These are phyloP conservation scores for Aphrocallistes beatrix DNA, from an alignment of 37 sponge, comb jelly and placozoan genomes.

Conservation along the genomic window DNA sequence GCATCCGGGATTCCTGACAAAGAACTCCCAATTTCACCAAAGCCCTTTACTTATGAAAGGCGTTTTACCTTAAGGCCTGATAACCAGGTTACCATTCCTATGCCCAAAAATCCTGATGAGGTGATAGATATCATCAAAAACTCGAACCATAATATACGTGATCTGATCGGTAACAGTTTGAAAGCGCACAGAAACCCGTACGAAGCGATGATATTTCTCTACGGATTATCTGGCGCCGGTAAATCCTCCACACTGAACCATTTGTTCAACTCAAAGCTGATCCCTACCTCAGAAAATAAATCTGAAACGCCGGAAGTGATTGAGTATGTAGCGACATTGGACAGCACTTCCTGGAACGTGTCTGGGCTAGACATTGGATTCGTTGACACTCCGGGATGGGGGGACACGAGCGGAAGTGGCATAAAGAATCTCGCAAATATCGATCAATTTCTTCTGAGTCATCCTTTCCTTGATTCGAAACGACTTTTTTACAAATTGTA, in stretches of 20 bases:
- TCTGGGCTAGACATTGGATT: not conserved
- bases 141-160: not conserved
- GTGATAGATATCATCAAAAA: not conserved
- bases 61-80: too few species aligned
- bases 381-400: not conserved
- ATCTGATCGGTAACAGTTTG: not conserved
- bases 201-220: constrained; percentile 7
- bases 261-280: not conserved
- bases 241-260: constrained; percentile 9
- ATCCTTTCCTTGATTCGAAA: not conserved
- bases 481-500: not conserved
- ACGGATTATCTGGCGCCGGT: not conserved
- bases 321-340: not conserved
- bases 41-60: too few species aligned
- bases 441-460: not conserved
- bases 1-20: too few species aligned
- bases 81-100: not conserved
- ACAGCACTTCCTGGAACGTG: not conserved
- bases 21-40: too few species aligned
- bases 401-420: not conserved
- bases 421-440: constrained; percentile 5
- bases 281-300: not conserved
- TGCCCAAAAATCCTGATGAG: not conserved
- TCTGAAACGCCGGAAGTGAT: not conserved
- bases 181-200: not conserved